These are phyloP conservation scores for Osmerus mordax DNA, from an alignment of 2,113 vertebrate species.

Conservation along the genomic window DNA sequence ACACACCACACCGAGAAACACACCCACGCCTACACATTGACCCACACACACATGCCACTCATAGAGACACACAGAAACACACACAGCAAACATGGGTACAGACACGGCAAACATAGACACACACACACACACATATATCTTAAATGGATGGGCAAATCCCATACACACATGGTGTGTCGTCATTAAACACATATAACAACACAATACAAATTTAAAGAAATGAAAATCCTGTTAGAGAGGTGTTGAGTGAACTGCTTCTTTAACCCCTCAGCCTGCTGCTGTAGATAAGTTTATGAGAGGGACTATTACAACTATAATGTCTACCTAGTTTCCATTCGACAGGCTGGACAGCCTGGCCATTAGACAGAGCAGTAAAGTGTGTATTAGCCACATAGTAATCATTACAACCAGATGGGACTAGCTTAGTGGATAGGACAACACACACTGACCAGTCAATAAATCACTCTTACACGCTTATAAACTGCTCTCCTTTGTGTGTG, in stretches of 20 bases:
- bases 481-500: constrained; percentile 19
- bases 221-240: too few relatives aligned
- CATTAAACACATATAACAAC: too few relatives aligned
- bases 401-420: constrained; percentile 7
- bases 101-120: background rate
- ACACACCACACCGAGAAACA: background rate
- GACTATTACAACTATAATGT: background rate
- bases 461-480: constrained; percentile 45
- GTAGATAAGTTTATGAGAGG: too few relatives aligned
- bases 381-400: constrained; percentile 23
- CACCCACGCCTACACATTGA: background rate
- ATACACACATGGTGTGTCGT: too few relatives aligned
- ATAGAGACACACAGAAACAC: background rate
- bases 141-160: too few relatives aligned
- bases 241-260: too few relatives aligned
- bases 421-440: constrained; percentile 15
- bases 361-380: background rate
- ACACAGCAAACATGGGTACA: background rate
- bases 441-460: constrained; percentile 42
- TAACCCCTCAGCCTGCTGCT: too few relatives aligned
- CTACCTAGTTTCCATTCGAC: background rate
- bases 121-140: background rate
- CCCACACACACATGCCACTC: background rate
- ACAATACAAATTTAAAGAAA: too few relatives aligned
- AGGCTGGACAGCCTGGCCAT: background rate